Evolutionary conservation across 1,140 invertebrate genomes (phyloP), one percentile per base, ranked within the genome.

Genomic region (Drosophila parvula): DNA sequence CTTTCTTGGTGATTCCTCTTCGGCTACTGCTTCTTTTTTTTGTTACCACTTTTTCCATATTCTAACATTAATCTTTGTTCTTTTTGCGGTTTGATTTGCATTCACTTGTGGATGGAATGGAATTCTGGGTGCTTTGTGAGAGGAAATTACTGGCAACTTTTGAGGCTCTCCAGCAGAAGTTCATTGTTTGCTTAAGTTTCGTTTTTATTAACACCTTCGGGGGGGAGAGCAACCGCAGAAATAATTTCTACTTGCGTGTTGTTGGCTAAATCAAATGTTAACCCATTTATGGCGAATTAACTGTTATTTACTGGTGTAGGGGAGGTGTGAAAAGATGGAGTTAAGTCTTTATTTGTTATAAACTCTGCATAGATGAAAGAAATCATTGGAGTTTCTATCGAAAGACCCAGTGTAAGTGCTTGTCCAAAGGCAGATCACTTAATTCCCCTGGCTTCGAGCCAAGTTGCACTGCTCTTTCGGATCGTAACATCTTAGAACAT

Each of bases 51-150:
- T 51, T 57, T 51, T 59, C 14, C 51, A 69, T 59, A 73, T 71
- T 73, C 53, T 50, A 69, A 55, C 65, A 69, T 69, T 44, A 69
- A 51, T 67, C 45, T 71, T 9, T 14, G 22, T 57, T 71, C 18
- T 58, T 58, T 45, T 36, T 71, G 68, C 55, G 69, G 67, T 73
- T 73, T 47, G 51, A 71, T 73, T 50, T 71, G 67, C 38, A 59
- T 59, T 71, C 44, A 50, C 48, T 59, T 70, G 34, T 11, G 40
- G 38, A 43, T 32, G 45, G 30, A 44, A 53, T 50, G 22, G 22
- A 22, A 22, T 69, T 69, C 28, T 47, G 43, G 5, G 22, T 11
- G 10, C 12, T 62, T 68, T 36, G 34, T 48, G 22, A 11, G 18
- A 22, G 60, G 36, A 68, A 68, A 53, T 67, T 45, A 45, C 62